Percentiles rank a stretch among this genome's conserved stretches.
These are phyloP conservation scores for Ruditapes philippinarum DNA, from an alignment of 1,140 invertebrate genomes.

Conservation along the genomic window DNA sequence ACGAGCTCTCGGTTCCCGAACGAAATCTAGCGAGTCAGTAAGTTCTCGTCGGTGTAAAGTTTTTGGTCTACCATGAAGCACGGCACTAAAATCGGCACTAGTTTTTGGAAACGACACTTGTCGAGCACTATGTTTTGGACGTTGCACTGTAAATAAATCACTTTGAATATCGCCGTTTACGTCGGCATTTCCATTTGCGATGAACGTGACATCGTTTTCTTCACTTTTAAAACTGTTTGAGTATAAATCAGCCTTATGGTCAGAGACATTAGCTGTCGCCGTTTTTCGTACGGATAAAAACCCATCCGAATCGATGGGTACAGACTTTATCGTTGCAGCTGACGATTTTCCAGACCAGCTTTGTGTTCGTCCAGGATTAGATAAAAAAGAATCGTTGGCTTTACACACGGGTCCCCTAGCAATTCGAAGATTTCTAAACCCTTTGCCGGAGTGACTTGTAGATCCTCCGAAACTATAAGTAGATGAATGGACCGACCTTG, in stretches of 20 bases:
- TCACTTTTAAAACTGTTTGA: not conserved
- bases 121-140: conserved; percentile 16
- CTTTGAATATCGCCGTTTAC: not conserved
- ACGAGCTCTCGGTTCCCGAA: conserved; percentile 32
- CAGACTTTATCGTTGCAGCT: conserved; percentile 34
- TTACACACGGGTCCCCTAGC: conserved; percentile 1
- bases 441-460: conserved; percentile 2
- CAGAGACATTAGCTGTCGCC: not conserved
- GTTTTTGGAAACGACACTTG: conserved; percentile 59
- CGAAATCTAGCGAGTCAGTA: conserved; percentile 3
- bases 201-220: not conserved
- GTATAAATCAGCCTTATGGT: not conserved
- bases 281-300: not conserved
- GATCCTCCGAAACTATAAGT: not conserved
- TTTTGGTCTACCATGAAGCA: conserved; percentile 52
- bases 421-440: conserved; percentile 8
- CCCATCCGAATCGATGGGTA: conserved; percentile 25
- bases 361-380: not conserved
- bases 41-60: conserved; percentile 51
- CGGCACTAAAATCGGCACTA: conserved; percentile 46
- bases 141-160: conserved; percentile 21
- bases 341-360: conserved; percentile 38
- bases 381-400: not conserved
- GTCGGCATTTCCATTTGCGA: not conserved
- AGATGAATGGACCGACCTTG: conserved; percentile 16